Conservation (phyloP, 2,888 invertebrate genomes). For the Kuschelorhynchus macadamiae region DNA sequence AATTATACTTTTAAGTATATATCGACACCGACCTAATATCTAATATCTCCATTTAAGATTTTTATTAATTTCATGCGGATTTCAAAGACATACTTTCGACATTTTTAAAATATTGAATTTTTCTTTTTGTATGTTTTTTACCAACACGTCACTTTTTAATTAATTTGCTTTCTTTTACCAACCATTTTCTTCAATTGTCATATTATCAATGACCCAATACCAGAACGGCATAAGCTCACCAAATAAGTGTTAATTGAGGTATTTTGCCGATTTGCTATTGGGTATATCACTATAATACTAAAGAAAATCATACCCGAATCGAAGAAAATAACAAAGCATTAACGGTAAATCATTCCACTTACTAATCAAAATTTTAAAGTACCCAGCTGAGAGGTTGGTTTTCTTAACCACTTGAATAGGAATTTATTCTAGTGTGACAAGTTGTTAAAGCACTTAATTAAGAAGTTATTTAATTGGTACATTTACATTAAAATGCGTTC, state of each 20-base stretch:
- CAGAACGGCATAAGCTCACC: not conserved
- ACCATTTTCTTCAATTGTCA: too few species aligned
- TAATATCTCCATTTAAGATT: too few species aligned
- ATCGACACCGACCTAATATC: too few species aligned
- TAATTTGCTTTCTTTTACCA: too few species aligned
- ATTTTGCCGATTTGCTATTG: not conserved
- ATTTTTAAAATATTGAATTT: too few species aligned
- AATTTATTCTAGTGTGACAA: conserved; percentile 70
- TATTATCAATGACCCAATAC: too few species aligned
- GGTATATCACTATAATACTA: not conserved
- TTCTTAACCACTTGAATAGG: conserved; percentile 13
- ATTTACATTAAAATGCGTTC: conserved; percentile 62
- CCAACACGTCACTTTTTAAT: too few species aligned
- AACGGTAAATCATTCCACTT: conserved; percentile 4
- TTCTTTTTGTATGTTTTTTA: too few species aligned
- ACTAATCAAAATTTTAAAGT: conserved; percentile 18
- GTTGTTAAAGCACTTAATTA: conserved; percentile 74
- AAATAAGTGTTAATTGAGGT: not conserved
- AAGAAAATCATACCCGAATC: not conserved
- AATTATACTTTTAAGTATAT: too few species aligned
- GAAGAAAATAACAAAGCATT: conserved; percentile 3
- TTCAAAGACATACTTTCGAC: too few species aligned
- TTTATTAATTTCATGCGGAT: too few species aligned
- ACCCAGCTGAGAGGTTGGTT: conserved; percentile 9
- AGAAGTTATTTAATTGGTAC: conserved; percentile 73